phyloP scores from a whole-genome alignment of 2,888 invertebrate species.

The Monoplex corrugatus region DNA sequence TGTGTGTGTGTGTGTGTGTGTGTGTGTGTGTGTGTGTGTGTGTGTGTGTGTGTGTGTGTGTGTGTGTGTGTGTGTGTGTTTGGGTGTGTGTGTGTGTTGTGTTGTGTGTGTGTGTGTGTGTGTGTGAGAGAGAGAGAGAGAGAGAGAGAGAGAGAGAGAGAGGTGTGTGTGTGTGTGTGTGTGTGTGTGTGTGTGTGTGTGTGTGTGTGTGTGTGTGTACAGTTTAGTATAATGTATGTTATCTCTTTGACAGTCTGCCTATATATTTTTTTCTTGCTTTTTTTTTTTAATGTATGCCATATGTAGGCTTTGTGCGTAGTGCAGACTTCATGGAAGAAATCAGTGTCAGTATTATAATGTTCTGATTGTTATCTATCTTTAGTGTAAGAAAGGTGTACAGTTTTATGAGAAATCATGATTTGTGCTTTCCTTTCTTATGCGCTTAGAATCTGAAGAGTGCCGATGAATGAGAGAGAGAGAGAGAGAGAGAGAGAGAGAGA shows the following conservation, averaged over 20 bases:
- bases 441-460: too few relatives aligned
- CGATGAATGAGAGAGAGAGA: too few relatives aligned
- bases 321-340: not conserved
- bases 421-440: too few relatives aligned
- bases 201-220: not conserved
- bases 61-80: not conserved
- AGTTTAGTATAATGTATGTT: not conserved
- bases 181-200: not conserved
- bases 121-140: not conserved
- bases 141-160: not conserved
- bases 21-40: constrained; percentile 31
- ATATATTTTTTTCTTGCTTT: too few relatives aligned
- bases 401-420: too few relatives aligned
- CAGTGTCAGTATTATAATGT: too few relatives aligned
- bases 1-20: constrained; percentile 9
- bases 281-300: too few relatives aligned
- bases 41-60: not conserved
- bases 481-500: too few relatives aligned
- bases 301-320: too few relatives aligned
- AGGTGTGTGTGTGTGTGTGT: constrained; percentile 18
- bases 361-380: too few relatives aligned
- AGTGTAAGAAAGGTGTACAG: too few relatives aligned
- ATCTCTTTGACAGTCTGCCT: too few relatives aligned
- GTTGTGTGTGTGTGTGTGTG: not conserved
- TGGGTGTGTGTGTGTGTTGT: not conserved